These are phyloP conservation scores for Actinemys pallida DNA, from an alignment of 2,113 vertebrate species.

Conservation along the genomic window DNA sequence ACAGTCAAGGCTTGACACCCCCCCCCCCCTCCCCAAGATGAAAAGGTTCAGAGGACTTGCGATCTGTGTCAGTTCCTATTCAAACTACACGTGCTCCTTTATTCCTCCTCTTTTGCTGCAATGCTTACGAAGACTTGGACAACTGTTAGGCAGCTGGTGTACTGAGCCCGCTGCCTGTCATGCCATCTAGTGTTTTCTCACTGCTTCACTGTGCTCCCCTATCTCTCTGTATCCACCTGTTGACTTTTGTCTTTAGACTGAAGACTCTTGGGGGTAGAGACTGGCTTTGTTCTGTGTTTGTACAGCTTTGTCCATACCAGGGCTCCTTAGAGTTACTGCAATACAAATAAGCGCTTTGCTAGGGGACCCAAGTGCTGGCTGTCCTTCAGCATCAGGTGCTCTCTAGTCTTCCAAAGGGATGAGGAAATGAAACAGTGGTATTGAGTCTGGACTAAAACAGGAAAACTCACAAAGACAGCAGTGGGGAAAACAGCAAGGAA, in stretches of 20 bases:
- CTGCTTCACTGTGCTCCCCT: not conserved
- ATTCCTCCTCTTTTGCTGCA: not conserved
- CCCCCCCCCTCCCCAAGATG: not conserved
- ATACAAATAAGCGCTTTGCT: accelerated
- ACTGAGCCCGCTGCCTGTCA: not conserved
- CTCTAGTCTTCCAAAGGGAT: not conserved
- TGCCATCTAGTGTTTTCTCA: not conserved
- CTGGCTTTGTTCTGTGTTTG: not conserved
- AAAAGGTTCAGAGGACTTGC: not conserved
- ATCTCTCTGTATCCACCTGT: not conserved
- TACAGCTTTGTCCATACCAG: not conserved
- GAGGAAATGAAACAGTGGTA: not conserved
- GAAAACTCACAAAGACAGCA: not conserved
- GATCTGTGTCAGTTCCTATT: constrained; percentile 16
- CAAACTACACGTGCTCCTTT: not conserved
- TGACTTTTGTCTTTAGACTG: accelerated
- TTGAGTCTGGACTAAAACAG: not conserved
- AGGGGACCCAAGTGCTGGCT: not conserved
- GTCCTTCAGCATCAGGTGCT: accelerated
- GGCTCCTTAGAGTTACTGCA: accelerated
- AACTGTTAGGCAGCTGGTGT: accelerated
- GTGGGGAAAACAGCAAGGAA: not conserved
- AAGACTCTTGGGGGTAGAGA: not conserved
- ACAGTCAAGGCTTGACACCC: not conserved
- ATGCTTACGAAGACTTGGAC: not conserved